Base-by-base conservation (phyloP, 2,113 vertebrate genomes). In the Uria aalge region DNA sequence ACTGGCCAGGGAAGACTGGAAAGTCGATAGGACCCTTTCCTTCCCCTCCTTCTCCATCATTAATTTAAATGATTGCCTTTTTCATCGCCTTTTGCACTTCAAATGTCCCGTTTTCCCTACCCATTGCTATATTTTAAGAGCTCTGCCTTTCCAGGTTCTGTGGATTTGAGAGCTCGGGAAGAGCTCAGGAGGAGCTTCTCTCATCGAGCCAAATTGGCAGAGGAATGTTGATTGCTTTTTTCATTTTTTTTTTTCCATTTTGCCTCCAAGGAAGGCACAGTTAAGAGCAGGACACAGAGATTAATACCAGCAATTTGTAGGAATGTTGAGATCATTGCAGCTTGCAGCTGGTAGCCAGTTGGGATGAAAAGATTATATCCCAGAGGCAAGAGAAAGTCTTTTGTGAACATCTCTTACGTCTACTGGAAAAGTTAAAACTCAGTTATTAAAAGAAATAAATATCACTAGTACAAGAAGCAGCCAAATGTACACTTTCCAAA, bases 381-480 rank as follows among this genome's bases (percentile, higher is more conserved):
- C 89, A 78, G 77, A 94, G 95, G 93, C 91, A 96, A 87, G 69
- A 94, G 57, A 82, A 74, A 87, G 69, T 43, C 23, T 86, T 94
- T 63, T 81, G 47, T 85, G 84, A 95, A 72, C 52, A 3, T 22
- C n/a, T 91, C 90, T 77, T 80, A 68, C 34, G 41, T 41, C 92
- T 87, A 36, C 50, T 73, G 66, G 62, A 94, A 75, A 89, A 95
- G 77, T 82, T 75, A 82, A 94, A 94, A 63, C 77, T 69, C 36
- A 17, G 83, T 93, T 95, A 96, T 96, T 96, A 95, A 94, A 94
- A 91, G 68, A 91, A 95, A 94, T 95, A 96, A 95, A 88, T 96
- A 96, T 48, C 77, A 29, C 78, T 21, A 43, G 60, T 48, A 78
- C 32, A 72, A 59, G 75, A 62, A 85, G 83, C 64, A 90, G 84